Conservation (phyloP, 2,888 invertebrate genomes). For the Cepaea hortensis region DNA sequence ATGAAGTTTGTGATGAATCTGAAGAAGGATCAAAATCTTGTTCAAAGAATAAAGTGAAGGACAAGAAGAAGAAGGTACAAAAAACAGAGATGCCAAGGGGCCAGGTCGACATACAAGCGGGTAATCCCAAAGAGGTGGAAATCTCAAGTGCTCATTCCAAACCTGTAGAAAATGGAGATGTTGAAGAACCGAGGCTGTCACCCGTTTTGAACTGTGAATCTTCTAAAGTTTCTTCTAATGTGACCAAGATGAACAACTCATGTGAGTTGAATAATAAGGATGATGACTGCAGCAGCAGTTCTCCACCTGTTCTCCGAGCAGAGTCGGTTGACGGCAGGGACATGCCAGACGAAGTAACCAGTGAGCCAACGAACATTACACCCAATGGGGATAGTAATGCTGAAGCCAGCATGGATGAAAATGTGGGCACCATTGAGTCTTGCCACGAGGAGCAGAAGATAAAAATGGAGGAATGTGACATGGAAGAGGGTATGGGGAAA, state of each 20-base stretch:
- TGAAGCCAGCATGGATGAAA: conserved; percentile 15
- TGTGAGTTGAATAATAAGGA: background rate
- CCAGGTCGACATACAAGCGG: background rate
- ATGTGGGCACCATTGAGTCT: conserved; percentile 20
- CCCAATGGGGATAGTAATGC: conserved; percentile 14
- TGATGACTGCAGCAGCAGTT: conserved; percentile 24
- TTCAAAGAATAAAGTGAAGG: background rate
- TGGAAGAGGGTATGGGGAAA: conserved; percentile 20
- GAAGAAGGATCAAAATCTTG: background rate
- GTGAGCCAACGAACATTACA: conserved; percentile 25
- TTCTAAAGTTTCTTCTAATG: background rate
- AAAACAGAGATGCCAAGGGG: background rate
- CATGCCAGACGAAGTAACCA: background rate
- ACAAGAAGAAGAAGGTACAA: background rate
- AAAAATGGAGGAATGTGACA: background rate
- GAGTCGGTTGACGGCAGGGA: conserved; percentile 28
- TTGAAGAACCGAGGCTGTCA: conserved; percentile 31
- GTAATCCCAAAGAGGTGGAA: background rate
- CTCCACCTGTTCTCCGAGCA: conserved; percentile 30
- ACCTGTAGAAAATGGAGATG: conserved; percentile 39
- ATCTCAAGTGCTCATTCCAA: background rate
- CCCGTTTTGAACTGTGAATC: conserved; percentile 20
- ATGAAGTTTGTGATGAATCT: background rate
- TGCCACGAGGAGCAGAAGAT: conserved; percentile 58
- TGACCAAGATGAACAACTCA: background rate